Base-by-base conservation (phyloP, 2,888 invertebrate species). In the Salpingus planirostris region DNA sequence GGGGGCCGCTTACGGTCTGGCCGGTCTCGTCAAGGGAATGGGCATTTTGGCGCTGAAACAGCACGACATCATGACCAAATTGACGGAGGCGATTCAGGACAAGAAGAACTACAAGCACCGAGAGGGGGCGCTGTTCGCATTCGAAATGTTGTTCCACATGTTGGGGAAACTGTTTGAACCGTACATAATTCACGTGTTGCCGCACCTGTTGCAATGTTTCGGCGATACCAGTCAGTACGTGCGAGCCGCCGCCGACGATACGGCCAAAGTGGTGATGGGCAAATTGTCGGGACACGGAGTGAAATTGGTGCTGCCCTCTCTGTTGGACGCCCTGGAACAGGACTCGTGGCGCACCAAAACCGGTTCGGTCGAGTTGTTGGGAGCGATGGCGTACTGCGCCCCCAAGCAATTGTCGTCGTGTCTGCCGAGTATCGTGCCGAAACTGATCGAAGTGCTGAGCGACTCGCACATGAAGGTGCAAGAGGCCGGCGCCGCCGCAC, bases 341-440 rank as follows among this genome's bases (percentile, higher is more conserved):
- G 97, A 98, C 66, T 93, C 95, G 10, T 99, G 98, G 98, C 73
- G 98, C 55, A 98, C 98, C 1, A 96, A 96, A 67, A 89, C 90
- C 4, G 91, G 93, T 15, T 93, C 95, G 0, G 90, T 96, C 33
- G 96, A 97, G 62, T 68, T 97, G 31, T 71, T 97, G 13, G 96
- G 97, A 6, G 91, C 95, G 7, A 97, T 98, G 96, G 96, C 97
- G 0, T 95, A 85, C 68, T 98, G 97, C 66, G 98, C 98, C 1
- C 98, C 98, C 0, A 95, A 96, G 63, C 98, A 99, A 65, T 70
- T 99, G 42, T 96, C 96, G 3, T 92, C 95, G 1, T 97, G 97
- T 63, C 71, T 98, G 50, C 98, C 98, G 2, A 91, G 85, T 60
- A 97, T 99, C 62, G 97, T 99, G 38, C 98, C 98, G 11, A 92